A percentile compares a stretch with the other conserved stretches of the same genome.
These are phyloP conservation scores for Lacerta viridis DNA, from an alignment of 2,797 vertebrate genomes.

Conservation along the genomic window DNA sequence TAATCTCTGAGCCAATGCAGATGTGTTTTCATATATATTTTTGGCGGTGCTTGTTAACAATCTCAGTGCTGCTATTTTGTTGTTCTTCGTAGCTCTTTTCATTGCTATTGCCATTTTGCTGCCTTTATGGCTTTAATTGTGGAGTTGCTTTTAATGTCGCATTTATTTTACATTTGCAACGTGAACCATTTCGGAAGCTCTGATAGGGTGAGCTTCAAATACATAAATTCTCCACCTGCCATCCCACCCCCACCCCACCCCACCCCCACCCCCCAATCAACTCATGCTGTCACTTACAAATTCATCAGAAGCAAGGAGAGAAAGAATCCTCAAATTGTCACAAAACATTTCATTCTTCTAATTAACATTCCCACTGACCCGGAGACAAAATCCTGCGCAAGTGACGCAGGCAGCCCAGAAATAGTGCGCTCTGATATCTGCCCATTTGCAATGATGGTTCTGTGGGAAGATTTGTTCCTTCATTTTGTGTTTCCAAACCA, in stretches of 20 bases:
- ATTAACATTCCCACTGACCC: conserved; percentile 93
- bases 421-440: conserved; percentile 67
- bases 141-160: neutral
- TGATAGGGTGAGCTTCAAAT: neutral
- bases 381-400: conserved; percentile 80
- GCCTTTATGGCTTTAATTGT: neutral
- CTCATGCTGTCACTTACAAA: conserved; percentile 83
- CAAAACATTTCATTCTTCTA: conserved; percentile 82
- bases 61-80: neutral
- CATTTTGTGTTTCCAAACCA: conserved; percentile 87
- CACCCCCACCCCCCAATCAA: conserved; percentile 55
- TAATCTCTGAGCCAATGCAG: neutral
- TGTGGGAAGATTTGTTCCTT: conserved; percentile 68
- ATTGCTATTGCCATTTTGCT: neutral
- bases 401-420: conserved; percentile 38
- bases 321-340: conserved; percentile 77
- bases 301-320: conserved; percentile 79
- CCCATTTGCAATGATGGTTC: conserved; percentile 79
- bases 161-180: conserved; percentile 11
- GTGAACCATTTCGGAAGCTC: neutral
- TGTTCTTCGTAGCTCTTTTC: neutral
- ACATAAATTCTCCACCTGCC: neutral
- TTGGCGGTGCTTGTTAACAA: too few relatives aligned
- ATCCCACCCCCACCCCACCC: neutral
- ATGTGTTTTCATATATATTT: neutral